phyloP scores from a whole-genome alignment of 2,888 invertebrate species.

The Mesorhabditis spiculigera region DNA sequence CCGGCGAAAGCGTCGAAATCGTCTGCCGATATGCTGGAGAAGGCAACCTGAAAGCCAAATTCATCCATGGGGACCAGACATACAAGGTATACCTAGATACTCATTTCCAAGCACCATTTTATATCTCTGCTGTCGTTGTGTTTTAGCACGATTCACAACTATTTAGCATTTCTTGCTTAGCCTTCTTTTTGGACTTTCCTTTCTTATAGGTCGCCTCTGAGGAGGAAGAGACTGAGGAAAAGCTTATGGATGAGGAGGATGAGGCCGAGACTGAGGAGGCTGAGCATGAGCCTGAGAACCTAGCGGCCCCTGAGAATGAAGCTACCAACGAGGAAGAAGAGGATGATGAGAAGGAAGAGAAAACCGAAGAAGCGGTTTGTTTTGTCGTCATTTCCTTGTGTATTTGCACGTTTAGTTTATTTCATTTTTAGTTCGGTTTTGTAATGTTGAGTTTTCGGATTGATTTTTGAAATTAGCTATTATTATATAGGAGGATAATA shows the following conservation, averaged over 20 bases:
- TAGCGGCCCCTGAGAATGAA: not conserved
- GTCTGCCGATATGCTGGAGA: conserved; percentile 33
- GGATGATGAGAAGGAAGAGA: not conserved
- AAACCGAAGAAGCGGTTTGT: not conserved
- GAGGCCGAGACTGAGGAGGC: conserved; percentile 12
- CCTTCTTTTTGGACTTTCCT: not conserved
- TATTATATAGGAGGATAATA: conserved; percentile 10
- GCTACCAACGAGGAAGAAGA: conserved; percentile 1
- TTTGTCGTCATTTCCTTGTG: not conserved
- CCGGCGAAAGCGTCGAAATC: conserved; percentile 31
- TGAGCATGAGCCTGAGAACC: conserved; percentile 9
- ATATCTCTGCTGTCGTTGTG: not conserved
- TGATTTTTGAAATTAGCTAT: not conserved
- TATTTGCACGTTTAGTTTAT: not conserved
- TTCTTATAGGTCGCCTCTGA: not conserved
- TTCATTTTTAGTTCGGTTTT: not conserved
- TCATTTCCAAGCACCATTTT: not conserved
- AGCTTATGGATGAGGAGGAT: not conserved
- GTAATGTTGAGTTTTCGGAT: not conserved
- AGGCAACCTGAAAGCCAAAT: conserved; percentile 30
- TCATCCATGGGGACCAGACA: conserved; percentile 29
- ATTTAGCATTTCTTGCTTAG: not conserved
- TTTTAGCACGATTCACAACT: not conserved
- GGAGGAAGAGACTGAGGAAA: not conserved
- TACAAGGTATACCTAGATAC: conserved; percentile 18